phyloP scores from a whole-genome alignment of 2,797 vertebrate species.

The Pogoniulus pusillus region DNA sequence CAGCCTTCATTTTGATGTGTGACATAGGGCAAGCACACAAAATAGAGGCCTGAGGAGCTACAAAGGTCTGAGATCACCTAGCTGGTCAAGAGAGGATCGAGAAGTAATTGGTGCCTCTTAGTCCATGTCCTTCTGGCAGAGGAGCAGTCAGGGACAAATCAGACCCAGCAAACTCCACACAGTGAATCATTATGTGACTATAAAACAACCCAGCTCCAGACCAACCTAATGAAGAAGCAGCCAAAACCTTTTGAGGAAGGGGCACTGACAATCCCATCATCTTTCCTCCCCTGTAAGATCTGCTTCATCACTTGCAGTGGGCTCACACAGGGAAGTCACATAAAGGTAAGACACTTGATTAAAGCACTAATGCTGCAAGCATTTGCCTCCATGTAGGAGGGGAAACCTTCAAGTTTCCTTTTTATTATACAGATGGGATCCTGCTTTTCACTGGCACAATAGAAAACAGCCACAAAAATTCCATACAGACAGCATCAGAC shows the following conservation, averaged over 20 bases:
- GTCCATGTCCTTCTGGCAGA: neutral
- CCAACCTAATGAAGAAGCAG: neutral
- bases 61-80: neutral
- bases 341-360: neutral
- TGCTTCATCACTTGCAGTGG: neutral
- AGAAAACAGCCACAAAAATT: constrained; percentile 88
- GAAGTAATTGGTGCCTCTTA: neutral
- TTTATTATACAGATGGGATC: constrained; percentile 62
- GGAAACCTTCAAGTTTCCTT: constrained; percentile 74
- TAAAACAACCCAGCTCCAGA: neutral
- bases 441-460: constrained; percentile 69
- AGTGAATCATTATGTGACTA: neutral
- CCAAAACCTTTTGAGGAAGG: neutral
- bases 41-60: neutral
- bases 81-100: neutral
- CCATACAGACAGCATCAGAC: constrained; percentile 86
- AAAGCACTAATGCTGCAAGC: constrained; percentile 50
- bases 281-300: neutral
- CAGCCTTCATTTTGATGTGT: neutral
- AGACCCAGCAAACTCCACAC: neutral
- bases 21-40: neutral
- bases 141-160: neutral
- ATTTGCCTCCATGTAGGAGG: constrained; percentile 56
- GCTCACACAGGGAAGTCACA: neutral
- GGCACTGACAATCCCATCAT: neutral